A percentile compares a stretch with the other conserved stretches of the same genome.
phyloP scores from a whole-genome alignment of 1,140 invertebrate genomes.

The Penaeus japonicus region DNA sequence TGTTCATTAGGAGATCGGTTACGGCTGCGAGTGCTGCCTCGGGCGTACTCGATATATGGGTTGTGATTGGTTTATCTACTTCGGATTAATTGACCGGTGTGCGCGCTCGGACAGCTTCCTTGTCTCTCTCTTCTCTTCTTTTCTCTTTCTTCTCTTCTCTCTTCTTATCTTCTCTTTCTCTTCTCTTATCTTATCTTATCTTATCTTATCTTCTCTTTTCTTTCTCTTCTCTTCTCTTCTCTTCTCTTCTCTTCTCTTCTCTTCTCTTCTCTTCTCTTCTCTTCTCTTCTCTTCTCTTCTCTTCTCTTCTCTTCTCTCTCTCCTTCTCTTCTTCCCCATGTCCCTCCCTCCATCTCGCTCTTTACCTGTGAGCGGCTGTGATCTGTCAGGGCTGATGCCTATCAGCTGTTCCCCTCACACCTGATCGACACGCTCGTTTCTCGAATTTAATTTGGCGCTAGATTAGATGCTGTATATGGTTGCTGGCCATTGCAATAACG shows the following conservation, averaged over 20 bases:
- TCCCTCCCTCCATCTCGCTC: neutral
- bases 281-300: neutral
- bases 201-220: neutral
- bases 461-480: too few relatives aligned
- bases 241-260: too few relatives aligned
- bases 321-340: neutral
- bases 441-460: too few relatives aligned
- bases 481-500: too few relatives aligned
- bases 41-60: too few relatives aligned
- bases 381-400: neutral
- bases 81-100: too few relatives aligned
- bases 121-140: neutral
- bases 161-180: neutral
- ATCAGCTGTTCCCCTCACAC: neutral
- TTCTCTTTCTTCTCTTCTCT: neutral
- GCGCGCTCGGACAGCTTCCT: too few relatives aligned
- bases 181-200: too few relatives aligned
- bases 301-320: neutral
- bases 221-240: neutral
- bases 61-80: too few relatives aligned
- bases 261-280: neutral
- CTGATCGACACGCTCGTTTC: neutral
- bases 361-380: neutral
- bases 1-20: too few relatives aligned
- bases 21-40: too few relatives aligned